Evolutionary conservation across 2,888 invertebrate genomes (phyloP).

Genomic region (Melipona bicolor): DNA sequence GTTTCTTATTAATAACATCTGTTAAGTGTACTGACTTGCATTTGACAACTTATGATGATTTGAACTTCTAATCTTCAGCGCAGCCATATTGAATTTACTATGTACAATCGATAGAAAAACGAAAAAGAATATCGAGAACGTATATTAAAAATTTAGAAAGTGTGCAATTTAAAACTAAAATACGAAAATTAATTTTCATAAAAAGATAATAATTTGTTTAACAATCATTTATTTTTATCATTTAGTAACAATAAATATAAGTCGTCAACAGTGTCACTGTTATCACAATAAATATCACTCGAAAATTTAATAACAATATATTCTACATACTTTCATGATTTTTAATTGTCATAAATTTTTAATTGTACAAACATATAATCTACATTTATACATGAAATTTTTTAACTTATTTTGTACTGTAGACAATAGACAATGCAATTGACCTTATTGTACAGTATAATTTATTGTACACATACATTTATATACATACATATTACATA

Average conservation of each 20-base stretch:
- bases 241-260: constrained; percentile 54
- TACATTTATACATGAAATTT: constrained; percentile 3
- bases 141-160: not conserved
- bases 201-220: constrained; percentile 2
- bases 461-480: constrained; percentile 29
- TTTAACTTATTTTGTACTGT: constrained; percentile 51
- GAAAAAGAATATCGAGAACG: not conserved
- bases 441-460: constrained; percentile 20
- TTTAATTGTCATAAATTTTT: constrained; percentile 18
- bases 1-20: not conserved
- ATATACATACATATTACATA: constrained; percentile 8
- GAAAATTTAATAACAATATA: constrained; percentile 35
- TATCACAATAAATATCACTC: constrained; percentile 27
- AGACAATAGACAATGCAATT: constrained; percentile 34
- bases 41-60: constrained; percentile 36
- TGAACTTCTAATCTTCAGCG: constrained; percentile 19
- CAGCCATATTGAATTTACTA: constrained; percentile 32
- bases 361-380: constrained; percentile 3
- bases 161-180: not conserved
- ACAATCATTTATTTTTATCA: constrained; percentile 31
- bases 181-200: not conserved
- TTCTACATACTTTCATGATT: constrained; percentile 42
- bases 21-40: constrained; percentile 8
- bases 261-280: constrained; percentile 25
- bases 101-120: constrained; percentile 8